Base-by-base conservation (phyloP, 2,888 invertebrate genomes). In the Nemurella pictetii region DNA sequence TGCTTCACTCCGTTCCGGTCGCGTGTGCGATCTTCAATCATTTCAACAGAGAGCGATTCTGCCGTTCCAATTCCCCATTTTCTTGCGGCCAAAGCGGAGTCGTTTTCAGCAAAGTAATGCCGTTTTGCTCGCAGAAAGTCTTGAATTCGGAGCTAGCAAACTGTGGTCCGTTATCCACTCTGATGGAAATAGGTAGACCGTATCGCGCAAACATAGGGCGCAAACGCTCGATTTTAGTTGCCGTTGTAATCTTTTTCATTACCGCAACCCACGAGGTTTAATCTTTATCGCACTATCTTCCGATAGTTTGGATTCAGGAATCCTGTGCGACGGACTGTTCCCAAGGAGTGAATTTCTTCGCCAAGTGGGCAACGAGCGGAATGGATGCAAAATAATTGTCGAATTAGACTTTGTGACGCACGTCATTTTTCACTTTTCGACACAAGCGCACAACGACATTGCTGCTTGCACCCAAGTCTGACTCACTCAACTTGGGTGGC, bases 301-400 rank as follows among this genome's bases (percentile, higher is more conserved):
- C 32, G 88, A 88, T 5, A 90, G 86, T 85, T 89, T 89, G 84
- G 88, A 88, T 84, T 89, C 88, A 2, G 88, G 88, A 75, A 89
- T 87, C 84, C 89, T 86, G 35, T 88, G 87, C 87, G 87, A 82
- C 89, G 80, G n/a, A 89, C 87, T 55, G 89, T 89, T n/a, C 89
- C 89, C 36, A 89, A 73, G 30, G 86, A 84, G 72, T 86, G 84
- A 75, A 89, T 89, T 72, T 89, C 89, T 85, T 87, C 83, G 88
- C 89, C 80, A 84, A 87, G 87, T 25, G 81, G 86, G 25, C 25
- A 27, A 89, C 28, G 15, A 89, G 86, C 73, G 86, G 87, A 30
- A 89, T 4, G 29, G 88, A 87, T n/a, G 88, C 88, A 83, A 88
- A 89, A 85, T 88, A 89, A 86, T 89, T 89, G 84, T 89, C 89